Evolutionary conservation across 2,797 vertebrate species (phyloP).

Genomic region (Poeciliopsis turneri): DNA sequence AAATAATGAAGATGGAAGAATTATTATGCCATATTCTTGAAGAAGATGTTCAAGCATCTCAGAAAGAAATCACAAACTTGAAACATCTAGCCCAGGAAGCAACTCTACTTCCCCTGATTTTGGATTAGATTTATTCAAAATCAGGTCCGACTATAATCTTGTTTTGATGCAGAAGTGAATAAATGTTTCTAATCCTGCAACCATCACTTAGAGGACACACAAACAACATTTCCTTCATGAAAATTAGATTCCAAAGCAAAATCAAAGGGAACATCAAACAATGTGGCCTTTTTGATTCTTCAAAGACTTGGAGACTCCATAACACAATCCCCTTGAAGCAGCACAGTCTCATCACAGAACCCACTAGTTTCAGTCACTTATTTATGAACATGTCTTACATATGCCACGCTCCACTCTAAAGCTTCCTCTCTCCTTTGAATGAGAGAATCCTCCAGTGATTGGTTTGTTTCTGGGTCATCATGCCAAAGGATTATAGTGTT

Average conservation of each 20-base stretch:
- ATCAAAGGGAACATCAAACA: conserved; percentile 70
- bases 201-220: conserved; percentile 36
- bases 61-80: not conserved
- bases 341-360: conserved; percentile 51
- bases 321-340: conserved; percentile 59
- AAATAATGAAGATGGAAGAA: not conserved
- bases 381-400: conserved; percentile 53
- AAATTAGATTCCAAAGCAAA: conserved; percentile 64
- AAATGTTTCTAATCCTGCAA: conserved; percentile 14
- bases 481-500: conserved; percentile 32
- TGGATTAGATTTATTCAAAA: not conserved
- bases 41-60: not conserved
- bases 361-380: conserved; percentile 59
- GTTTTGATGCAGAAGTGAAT: conserved; percentile 12
- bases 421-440: conserved; percentile 49
- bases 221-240: conserved; percentile 54
- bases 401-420: conserved; percentile 53
- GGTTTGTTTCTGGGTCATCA: conserved; percentile 58
- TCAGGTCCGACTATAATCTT: not conserved
- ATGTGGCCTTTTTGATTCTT: conserved; percentile 60
- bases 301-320: conserved; percentile 52
- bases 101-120: not conserved
- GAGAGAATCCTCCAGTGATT: conserved; percentile 42
- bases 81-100: not conserved
- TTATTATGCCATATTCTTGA: not conserved